phyloP scores from a whole-genome alignment of 2,888 invertebrate species.

The Nomada hirtipes region DNA sequence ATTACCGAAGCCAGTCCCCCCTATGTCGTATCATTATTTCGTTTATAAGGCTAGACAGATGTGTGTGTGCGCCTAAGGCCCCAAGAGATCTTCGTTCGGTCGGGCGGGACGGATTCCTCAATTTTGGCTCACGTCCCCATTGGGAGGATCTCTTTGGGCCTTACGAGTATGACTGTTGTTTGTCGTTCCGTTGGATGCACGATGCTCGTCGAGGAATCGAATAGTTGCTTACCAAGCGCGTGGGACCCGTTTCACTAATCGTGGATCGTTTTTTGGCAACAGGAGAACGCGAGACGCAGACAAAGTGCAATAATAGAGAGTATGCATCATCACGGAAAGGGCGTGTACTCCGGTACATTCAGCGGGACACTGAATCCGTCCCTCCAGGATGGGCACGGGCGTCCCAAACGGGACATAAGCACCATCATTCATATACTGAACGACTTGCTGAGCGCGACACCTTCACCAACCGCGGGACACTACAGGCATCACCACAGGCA shows the following conservation, averaged over 20 bases:
- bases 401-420: slow-evolving; percentile 96
- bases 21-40: slow-evolving; percentile 63
- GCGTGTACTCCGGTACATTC: slow-evolving; percentile 98
- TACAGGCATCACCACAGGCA: slow-evolving; percentile 82
- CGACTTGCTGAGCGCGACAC: slow-evolving; percentile 95
- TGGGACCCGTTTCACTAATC: neutral
- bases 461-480: slow-evolving; percentile 84
- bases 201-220: neutral
- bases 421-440: slow-evolving; percentile 98
- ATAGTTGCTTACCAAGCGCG: neutral
- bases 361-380: slow-evolving; percentile 97
- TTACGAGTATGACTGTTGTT: neutral
- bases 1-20: slow-evolving; percentile 78
- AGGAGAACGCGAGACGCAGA: slow-evolving; percentile 83
- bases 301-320: slow-evolving; percentile 95
- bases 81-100: slow-evolving; percentile 28
- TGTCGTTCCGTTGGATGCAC: neutral
- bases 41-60: slow-evolving; percentile 21
- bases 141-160: slow-evolving; percentile 18
- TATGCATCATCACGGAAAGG: slow-evolving; percentile 97
- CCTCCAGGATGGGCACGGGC: slow-evolving; percentile 95
- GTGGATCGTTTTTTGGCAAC: slow-evolving; percentile 18
- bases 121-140: neutral
- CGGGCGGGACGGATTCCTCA: neutral
- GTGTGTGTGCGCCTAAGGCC: slow-evolving; percentile 26